phyloP scores from a whole-genome alignment of 2,888 invertebrate genomes.

The Drosophila cognata region DNA sequence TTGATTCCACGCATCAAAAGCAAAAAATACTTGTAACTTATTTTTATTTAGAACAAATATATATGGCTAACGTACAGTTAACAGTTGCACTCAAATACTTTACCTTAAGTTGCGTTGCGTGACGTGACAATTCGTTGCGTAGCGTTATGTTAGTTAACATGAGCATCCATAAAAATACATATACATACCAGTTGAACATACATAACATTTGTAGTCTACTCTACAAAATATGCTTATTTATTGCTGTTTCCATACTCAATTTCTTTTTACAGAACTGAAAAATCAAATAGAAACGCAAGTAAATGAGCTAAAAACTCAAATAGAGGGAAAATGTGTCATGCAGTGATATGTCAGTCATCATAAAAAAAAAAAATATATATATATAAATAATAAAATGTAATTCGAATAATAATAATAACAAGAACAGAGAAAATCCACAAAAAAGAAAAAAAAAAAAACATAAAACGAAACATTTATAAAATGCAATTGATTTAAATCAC shows the following conservation, averaged over 20 bases:
- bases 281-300: conserved; percentile 98
- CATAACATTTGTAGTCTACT: conserved; percentile 84
- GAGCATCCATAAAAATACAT: conserved; percentile 61
- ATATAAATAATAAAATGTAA: conserved; percentile 49
- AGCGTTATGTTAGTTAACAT: conserved; percentile 52
- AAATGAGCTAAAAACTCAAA: conserved; percentile 97
- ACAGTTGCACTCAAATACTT: conserved; percentile 46
- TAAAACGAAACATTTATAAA: conserved; percentile 52
- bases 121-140: conserved; percentile 22
- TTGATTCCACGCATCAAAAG: conserved; percentile 19
- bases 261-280: conserved; percentile 94
- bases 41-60: conserved; percentile 32
- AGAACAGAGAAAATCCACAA: conserved; percentile 13
- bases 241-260: conserved; percentile 85
- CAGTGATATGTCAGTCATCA: conserved; percentile 90
- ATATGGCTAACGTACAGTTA: conserved; percentile 35
- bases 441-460: conserved; percentile 10
- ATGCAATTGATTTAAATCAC: conserved; percentile 61
- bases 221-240: conserved; percentile 85
- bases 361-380: conserved; percentile 35
- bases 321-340: conserved; percentile 98
- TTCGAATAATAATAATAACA: conserved; percentile 37
- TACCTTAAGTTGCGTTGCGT: conserved; percentile 32
- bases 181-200: conserved; percentile 67
- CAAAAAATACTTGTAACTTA: conserved; percentile 10